Evolutionary conservation across 1,140 invertebrate species (phyloP).

Genomic region (Daktulosphaira vitifoliae): DNA sequence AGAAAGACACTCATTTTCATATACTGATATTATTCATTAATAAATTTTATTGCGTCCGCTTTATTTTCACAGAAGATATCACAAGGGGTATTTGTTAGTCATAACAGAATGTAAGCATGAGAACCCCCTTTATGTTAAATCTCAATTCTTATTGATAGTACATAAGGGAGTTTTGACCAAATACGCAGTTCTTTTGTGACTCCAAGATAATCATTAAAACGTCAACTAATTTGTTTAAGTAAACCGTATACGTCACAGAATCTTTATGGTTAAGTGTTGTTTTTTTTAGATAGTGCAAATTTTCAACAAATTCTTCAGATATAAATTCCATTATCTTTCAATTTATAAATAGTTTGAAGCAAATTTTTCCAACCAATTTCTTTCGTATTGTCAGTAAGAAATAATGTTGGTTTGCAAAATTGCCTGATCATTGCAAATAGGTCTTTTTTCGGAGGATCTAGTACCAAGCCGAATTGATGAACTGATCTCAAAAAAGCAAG

Average conservation of each 20-base stretch:
- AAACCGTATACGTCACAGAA: conserved; percentile 11
- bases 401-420: conserved; percentile 40
- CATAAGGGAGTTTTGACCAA: conserved; percentile 40
- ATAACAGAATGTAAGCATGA: conserved; percentile 40
- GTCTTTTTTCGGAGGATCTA: conserved; percentile 38
- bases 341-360: conserved; percentile 9
- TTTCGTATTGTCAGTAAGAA: conserved; percentile 38
- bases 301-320: not conserved
- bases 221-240: conserved; percentile 21
- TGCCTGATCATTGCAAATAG: too few relatives aligned
- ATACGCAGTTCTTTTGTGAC: conserved; percentile 34
- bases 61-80: not conserved
- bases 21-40: conserved; percentile 36
- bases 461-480: conserved; percentile 35
- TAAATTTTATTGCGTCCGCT: not conserved
- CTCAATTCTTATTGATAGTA: conserved; percentile 44
- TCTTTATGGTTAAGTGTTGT: conserved; percentile 1
- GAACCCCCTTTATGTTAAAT: conserved; percentile 45
- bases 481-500: conserved; percentile 36
- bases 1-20: conserved; percentile 22
- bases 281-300: not conserved
- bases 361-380: conserved; percentile 28
- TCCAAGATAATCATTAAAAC: conserved; percentile 5
- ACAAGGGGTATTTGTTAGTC: conserved; percentile 38
- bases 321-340: not conserved